phyloP scores from a whole-genome alignment of 2,113 vertebrate genomes.

The Camelus dromedarius region DNA sequence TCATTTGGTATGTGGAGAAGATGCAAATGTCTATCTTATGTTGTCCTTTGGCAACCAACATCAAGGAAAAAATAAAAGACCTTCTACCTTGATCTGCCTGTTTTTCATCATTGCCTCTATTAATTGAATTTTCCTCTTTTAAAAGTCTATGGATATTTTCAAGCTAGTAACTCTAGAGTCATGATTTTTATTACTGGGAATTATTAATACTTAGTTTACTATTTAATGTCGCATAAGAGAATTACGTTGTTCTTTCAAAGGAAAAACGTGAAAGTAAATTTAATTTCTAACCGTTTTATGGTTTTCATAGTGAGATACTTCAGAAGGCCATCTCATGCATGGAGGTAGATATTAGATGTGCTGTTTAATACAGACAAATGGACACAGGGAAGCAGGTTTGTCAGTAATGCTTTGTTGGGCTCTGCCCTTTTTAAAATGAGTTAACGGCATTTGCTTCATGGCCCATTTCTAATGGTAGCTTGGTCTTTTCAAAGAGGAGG shows the following conservation, averaged over 20 bases:
- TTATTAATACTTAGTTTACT: constrained; percentile 20
- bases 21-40: neutral
- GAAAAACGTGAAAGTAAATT: constrained; percentile 57
- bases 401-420: constrained; percentile 78
- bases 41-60: constrained; percentile 1
- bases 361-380: constrained; percentile 85
- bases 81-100: neutral
- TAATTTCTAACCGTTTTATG: constrained; percentile 43
- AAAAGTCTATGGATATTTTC: neutral
- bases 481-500: constrained; percentile 62
- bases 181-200: neutral
- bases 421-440: constrained; percentile 80
- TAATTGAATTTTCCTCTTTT: constrained; percentile 36
- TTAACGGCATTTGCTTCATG: constrained; percentile 83
- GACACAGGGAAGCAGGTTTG: constrained; percentile 75
- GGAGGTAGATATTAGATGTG: constrained; percentile 73
- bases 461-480: constrained; percentile 80
- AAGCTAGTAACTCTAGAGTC: neutral
- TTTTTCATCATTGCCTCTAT: constrained; percentile 13
- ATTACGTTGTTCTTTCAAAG: neutral
- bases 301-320: constrained; percentile 70
- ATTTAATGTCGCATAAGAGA: neutral
- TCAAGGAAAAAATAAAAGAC: neutral
- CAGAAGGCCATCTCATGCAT: constrained; percentile 53
- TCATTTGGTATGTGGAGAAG: neutral